Percentiles rank a stretch among this genome's conserved stretches.
Conservation (phyloP, 2,113 vertebrate species). For the Miniopterus natalensis region DNA sequence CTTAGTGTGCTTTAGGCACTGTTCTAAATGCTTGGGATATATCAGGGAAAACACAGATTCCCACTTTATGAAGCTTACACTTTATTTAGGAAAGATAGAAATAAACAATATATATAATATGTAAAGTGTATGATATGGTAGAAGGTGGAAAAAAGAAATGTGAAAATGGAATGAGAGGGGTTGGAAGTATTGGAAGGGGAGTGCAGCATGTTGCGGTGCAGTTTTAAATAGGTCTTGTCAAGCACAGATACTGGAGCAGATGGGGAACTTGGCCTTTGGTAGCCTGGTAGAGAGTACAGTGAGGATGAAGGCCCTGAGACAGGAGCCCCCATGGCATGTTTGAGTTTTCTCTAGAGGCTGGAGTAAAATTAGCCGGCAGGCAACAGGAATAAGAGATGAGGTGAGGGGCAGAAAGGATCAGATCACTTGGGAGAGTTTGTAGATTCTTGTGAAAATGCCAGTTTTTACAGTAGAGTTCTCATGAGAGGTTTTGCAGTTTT, state of each 20-base stretch:
- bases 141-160: neutral
- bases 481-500: neutral
- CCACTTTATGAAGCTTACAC: neutral
- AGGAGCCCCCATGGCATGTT: neutral
- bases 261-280: neutral
- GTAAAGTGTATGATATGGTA: neutral
- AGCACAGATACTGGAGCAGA: neutral
- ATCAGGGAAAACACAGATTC: neutral
- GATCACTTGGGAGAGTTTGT: neutral
- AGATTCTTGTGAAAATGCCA: neutral
- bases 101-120: constrained; percentile 18
- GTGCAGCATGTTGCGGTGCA: neutral
- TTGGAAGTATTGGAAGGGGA: neutral
- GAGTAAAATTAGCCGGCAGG: neutral
- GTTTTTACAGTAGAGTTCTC: neutral
- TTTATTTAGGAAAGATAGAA: constrained; percentile 22
- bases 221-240: constrained; percentile 8
- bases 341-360: neutral
- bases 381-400: neutral
- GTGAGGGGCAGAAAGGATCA: neutral
- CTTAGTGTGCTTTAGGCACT: constrained; percentile 30
- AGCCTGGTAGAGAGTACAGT: neutral
- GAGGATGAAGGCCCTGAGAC: neutral
- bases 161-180: neutral
- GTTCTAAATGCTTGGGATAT: neutral